Conservation (phyloP, 2,888 invertebrate genomes). For the Lordiphosa andalusiaca region DNA sequence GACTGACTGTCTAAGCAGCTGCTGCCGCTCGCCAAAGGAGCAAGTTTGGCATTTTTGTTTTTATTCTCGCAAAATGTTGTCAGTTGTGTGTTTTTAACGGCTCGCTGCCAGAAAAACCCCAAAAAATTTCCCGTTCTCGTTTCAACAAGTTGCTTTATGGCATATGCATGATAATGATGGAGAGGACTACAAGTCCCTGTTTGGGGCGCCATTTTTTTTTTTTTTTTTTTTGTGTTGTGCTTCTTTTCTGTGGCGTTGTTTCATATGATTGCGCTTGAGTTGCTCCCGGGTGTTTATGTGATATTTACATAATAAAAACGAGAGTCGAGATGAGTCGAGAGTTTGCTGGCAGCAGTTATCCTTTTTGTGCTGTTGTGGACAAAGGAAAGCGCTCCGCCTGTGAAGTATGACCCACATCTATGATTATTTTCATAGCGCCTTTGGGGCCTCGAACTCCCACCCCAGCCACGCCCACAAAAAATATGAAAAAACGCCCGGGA, state of each 20-base stretch:
- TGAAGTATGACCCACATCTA: conserved; percentile 73
- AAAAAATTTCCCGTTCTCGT: conserved; percentile 18
- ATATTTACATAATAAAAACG: conserved; percentile 78
- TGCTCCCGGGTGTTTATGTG: conserved; percentile 77
- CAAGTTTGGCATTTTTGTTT: conserved; percentile 28
- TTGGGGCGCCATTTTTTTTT: conserved; percentile 33
- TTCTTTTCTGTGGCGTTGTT: conserved; percentile 51
- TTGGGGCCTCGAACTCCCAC: conserved; percentile 43
- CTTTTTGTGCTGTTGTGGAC: conserved; percentile 40
- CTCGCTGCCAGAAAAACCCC: conserved; percentile 24
- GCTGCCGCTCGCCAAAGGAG: conserved; percentile 7
- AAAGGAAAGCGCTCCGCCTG: conserved; percentile 26
- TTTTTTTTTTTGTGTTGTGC: conserved; percentile 33
- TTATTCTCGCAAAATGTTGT: conserved; percentile 38
- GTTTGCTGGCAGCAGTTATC: conserved; percentile 51
- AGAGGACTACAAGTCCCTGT: conserved; percentile 22
- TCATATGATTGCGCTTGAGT: conserved; percentile 64
- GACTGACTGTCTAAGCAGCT: conserved; percentile 59
- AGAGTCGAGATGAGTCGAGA: conserved; percentile 54
- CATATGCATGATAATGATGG: conserved; percentile 74
- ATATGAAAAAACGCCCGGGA: conserved; percentile 19
- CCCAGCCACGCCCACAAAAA: conserved; percentile 47
- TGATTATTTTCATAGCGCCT: conserved; percentile 76
- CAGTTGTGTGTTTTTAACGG: conserved; percentile 38
- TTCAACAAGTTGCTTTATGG: conserved; percentile 76